Percentiles rank a stretch among this genome's conserved stretches.
These are phyloP conservation scores for Nomada ruficornis DNA, from an alignment of 2,888 invertebrate genomes.

Conservation along the genomic window DNA sequence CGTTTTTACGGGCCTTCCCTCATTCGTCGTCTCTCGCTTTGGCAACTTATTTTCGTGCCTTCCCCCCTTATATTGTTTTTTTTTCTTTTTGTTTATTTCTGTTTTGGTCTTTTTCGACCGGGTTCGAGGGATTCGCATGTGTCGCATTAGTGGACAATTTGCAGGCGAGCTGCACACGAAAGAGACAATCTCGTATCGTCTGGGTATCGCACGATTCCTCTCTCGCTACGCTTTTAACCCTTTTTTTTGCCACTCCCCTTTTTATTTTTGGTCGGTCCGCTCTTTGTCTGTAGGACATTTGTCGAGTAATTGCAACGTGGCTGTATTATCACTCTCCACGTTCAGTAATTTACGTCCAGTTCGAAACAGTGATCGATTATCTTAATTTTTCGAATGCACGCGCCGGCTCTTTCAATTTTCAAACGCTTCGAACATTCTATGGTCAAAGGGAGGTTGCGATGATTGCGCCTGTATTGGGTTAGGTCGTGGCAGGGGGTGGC, in stretches of 20 bases:
- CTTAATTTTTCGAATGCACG: not conserved
- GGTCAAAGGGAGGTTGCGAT: not conserved
- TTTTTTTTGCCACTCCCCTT: not conserved
- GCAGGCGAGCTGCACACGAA: constrained; percentile 5
- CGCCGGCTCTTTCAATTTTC: not conserved
- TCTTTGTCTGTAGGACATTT: not conserved
- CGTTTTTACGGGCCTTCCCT: constrained; percentile 57
- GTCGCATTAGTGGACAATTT: constrained; percentile 31
- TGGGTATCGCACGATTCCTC: not conserved
- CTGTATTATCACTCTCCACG: constrained; percentile 3
- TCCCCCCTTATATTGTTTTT: not conserved
- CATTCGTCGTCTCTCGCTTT: constrained; percentile 16
- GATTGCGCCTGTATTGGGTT: too few species aligned
- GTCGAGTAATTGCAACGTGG: constrained; percentile 1
- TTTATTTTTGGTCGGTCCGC: not conserved
- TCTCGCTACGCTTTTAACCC: constrained; percentile 10
- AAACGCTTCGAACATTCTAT: not conserved
- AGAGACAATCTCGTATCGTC: constrained; percentile 20
- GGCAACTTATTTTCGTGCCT: not conserved
- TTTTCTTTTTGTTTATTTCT: not conserved
- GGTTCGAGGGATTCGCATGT: constrained; percentile 1
- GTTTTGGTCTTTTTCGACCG: not conserved
- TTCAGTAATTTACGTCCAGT: not conserved
- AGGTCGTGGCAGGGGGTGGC: too few species aligned
- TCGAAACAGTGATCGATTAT: constrained; percentile 1